A percentile compares a stretch with the other conserved stretches of the same genome.
Evolutionary conservation across 2,113 vertebrate genomes (phyloP).

Genomic region (Corythaixoides concolor): DNA sequence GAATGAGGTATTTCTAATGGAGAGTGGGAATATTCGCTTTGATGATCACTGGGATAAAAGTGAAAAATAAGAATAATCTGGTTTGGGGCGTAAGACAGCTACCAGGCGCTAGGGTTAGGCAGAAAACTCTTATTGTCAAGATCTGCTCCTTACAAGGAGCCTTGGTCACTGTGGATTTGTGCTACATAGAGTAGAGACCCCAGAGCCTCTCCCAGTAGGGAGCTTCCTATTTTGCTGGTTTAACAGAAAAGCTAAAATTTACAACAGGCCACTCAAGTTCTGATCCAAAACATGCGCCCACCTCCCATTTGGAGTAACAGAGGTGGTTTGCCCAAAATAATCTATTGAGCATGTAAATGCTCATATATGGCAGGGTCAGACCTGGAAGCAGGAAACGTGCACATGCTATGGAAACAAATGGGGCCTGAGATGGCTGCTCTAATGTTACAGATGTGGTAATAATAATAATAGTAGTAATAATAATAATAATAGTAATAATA

Average conservation of each 20-base stretch:
- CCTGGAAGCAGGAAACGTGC: not conserved
- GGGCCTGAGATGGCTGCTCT: not conserved
- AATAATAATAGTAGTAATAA: no score
- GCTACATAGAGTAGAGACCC: not conserved
- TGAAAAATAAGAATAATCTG: not conserved
- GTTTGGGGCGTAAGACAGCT: not conserved
- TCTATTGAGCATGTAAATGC: not conserved
- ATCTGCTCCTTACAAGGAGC: not conserved
- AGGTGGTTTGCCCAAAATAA: not conserved
- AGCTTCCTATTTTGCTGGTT: not conserved
- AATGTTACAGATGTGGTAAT: not conserved
- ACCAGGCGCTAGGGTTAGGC: not conserved
- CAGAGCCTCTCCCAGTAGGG: not conserved
- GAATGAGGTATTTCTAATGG: not conserved
- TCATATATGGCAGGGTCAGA: fast-evolving
- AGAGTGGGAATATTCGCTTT: not conserved
- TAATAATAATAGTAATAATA: not conserved
- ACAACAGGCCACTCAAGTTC: not conserved
- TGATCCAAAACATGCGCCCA: not conserved
- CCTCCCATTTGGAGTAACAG: not conserved
- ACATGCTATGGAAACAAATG: not conserved
- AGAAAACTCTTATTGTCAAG: not conserved
- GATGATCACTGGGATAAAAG: not conserved
- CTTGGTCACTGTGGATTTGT: not conserved
- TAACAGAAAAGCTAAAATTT: not conserved